Evolutionary conservation across 2,113 vertebrate genomes (phyloP), one percentile per base, ranked within the genome.

Genomic region (Scomber colias): DNA sequence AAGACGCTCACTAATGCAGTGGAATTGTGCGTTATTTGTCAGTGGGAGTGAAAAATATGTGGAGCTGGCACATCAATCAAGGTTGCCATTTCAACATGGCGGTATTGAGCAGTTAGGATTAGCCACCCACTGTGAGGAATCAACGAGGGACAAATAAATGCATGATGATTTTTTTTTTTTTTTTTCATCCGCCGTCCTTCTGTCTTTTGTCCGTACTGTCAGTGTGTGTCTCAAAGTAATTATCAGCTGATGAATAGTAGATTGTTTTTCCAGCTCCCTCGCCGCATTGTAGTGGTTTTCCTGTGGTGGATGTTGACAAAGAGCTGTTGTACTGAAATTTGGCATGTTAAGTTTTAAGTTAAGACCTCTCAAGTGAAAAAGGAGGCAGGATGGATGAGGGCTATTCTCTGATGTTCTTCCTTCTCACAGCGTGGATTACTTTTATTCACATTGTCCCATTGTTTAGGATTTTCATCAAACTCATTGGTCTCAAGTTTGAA

Each of bases 121-220:
- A 94, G 79, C 90, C 90, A 82, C 93, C 92, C 90, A 87, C 90
- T 91, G 91, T 46, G 90, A 83, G 84, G 86, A 89, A 83, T 86
- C 70, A 79, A 79, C 50, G 40, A 86, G 87, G 80, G 81, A 87
- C 89, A 62, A 80, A 88, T 79, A 76, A 75, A 77, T 61, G 75
- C 77, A 66, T 62, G 71, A 77, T 61, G 74, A 56, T 51, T 62
- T 76, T 54, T 66, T 75, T 55, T 40, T 60, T 62, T 73, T 55
- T 60, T 68, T 44, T 53, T 15, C 30, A 40, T 64, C 48, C 62
- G 21, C 57, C 69, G 61, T 88, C 57, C 48, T 82, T 85, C 54
- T 30, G 73, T 79, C 77, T 87, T 79, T 71, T 87, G 83, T 84
- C 85, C 79, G 12, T 3, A 45, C 85, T 86, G 89, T 87, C 87